Conservation (phyloP, 2,888 invertebrate species). For the Endomychus coccineus region DNA sequence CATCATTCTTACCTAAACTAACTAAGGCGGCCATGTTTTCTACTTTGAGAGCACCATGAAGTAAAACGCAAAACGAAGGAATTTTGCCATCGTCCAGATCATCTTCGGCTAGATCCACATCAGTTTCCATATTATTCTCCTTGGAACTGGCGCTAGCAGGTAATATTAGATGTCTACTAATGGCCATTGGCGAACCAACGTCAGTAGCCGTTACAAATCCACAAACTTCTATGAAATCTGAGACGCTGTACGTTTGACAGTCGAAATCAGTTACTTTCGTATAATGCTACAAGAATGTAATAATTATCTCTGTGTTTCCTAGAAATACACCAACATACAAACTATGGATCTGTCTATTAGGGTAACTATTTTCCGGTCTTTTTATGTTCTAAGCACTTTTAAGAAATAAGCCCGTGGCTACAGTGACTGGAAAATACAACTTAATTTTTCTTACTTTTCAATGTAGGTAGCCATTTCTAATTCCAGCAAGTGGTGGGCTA, state of each 20-base stretch:
- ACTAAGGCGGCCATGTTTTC: slow-evolving; percentile 90
- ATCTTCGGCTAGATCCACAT: slow-evolving; percentile 44
- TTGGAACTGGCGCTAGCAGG: slow-evolving; percentile 51
- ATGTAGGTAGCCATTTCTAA: too few relatives aligned
- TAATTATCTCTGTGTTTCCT: too few relatives aligned
- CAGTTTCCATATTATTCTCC: slow-evolving; percentile 23
- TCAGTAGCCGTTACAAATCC: slow-evolving; percentile 86
- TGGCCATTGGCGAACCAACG: slow-evolving; percentile 83
- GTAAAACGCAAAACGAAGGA: slow-evolving; percentile 85
- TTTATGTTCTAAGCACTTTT: too few relatives aligned
- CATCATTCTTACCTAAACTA: slow-evolving; percentile 51
- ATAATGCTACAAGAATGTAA: slow-evolving; percentile 36
- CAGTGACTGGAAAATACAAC: too few relatives aligned
- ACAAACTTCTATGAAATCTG: slow-evolving; percentile 71
- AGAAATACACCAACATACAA: too few relatives aligned
- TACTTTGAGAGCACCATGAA: slow-evolving; percentile 72
- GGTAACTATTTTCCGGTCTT: too few relatives aligned
- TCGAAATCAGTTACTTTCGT: slow-evolving; percentile 59
- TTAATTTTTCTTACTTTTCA: too few relatives aligned
- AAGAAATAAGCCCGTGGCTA: too few relatives aligned
- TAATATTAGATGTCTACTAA: slow-evolving; percentile 83
- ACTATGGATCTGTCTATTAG: too few relatives aligned
- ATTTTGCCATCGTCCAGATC: slow-evolving; percentile 68
- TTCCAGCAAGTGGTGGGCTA: too few relatives aligned
- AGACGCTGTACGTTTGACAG: slow-evolving; percentile 53